A percentile compares a stretch with the other conserved stretches of the same genome.
These are phyloP conservation scores for Clivina fossor DNA, from an alignment of 2,888 invertebrate genomes.

Conservation along the genomic window DNA sequence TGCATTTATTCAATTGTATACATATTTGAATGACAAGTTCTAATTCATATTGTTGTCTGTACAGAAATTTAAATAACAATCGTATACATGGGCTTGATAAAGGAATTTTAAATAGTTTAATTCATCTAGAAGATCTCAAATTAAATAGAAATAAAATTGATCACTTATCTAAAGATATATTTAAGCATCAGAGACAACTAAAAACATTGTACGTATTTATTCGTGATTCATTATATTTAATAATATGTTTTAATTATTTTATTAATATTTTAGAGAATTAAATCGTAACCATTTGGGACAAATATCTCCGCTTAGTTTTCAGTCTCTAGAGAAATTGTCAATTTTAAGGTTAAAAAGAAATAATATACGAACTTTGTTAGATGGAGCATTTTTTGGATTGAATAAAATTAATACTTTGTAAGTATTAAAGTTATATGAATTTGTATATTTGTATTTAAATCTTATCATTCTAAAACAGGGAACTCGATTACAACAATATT, in stretches of 20 bases:
- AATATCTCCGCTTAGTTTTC: conserved; percentile 81
- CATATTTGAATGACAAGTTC: too few relatives aligned
- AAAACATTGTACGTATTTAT: conserved; percentile 71
- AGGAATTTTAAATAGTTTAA: conserved; percentile 71
- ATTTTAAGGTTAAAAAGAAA: conserved; percentile 80
- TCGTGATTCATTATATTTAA: conserved; percentile 35
- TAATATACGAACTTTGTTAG: conserved; percentile 73
- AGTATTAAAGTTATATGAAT: conserved; percentile 41
- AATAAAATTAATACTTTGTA: conserved; percentile 68
- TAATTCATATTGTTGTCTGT: too few relatives aligned
- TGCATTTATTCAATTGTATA: conserved; percentile 16
- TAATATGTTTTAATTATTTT: conserved; percentile 11
- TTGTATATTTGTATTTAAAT: conserved; percentile 13
- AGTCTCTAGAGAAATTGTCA: conserved; percentile 71
- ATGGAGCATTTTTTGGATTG: conserved; percentile 89
- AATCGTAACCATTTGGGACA: conserved; percentile 80
- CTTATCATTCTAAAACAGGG: conserved; percentile 50
- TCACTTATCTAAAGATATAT: conserved; percentile 72
- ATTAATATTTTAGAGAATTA: conserved; percentile 64
- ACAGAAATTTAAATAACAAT: conserved; percentile 72
- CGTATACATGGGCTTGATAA: conserved; percentile 70
- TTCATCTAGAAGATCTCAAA: conserved; percentile 71
- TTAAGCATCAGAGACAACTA: conserved; percentile 67
- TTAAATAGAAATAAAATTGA: conserved; percentile 76
- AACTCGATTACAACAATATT: conserved; percentile 83